Evolutionary conservation across 2,797 vertebrate species (phyloP).

Genomic region (Schizopygopsis pylzovi): DNA sequence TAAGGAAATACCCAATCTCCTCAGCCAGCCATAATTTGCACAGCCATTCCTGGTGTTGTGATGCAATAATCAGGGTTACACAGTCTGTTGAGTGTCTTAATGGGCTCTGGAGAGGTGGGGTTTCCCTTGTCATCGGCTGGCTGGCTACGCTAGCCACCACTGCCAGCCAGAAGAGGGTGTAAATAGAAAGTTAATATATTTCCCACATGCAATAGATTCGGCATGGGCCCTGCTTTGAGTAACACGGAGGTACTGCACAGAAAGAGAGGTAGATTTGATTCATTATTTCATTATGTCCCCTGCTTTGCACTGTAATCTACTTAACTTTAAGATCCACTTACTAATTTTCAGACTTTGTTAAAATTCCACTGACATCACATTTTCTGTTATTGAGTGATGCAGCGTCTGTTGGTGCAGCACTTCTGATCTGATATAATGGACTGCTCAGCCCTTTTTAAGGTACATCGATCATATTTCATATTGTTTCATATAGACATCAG

Average conservation of each 20-base stretch:
- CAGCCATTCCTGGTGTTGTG: constrained; percentile 49
- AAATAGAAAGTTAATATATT: constrained; percentile 49
- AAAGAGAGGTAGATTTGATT: constrained; percentile 35
- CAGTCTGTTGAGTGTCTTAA: constrained; percentile 75
- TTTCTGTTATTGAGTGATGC: constrained; percentile 28
- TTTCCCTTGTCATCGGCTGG: constrained; percentile 58
- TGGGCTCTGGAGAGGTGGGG: constrained; percentile 68
- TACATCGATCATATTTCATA: constrained; percentile 49
- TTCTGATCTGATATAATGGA: constrained; percentile 30
- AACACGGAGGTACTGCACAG: not conserved
- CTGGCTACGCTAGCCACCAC: constrained; percentile 45
- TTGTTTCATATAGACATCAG: not conserved
- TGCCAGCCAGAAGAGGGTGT: constrained; percentile 39
- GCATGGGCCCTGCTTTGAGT: constrained; percentile 26
- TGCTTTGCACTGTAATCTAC: constrained; percentile 15
- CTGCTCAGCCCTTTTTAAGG: constrained; percentile 60
- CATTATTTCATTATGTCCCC: constrained; percentile 42
- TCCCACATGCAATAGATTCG: constrained; percentile 43
- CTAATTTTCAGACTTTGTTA: constrained; percentile 33
- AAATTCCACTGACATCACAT: constrained; percentile 39
- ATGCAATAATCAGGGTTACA: constrained; percentile 75
- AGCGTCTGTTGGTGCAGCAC: not conserved
- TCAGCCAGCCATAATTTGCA: constrained; percentile 57
- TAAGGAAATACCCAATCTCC: constrained; percentile 62
- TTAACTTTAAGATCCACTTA: constrained; percentile 34